Evolutionary conservation across 1,140 invertebrate genomes (phyloP).

Genomic region (Dinoponera quadriceps): DNA sequence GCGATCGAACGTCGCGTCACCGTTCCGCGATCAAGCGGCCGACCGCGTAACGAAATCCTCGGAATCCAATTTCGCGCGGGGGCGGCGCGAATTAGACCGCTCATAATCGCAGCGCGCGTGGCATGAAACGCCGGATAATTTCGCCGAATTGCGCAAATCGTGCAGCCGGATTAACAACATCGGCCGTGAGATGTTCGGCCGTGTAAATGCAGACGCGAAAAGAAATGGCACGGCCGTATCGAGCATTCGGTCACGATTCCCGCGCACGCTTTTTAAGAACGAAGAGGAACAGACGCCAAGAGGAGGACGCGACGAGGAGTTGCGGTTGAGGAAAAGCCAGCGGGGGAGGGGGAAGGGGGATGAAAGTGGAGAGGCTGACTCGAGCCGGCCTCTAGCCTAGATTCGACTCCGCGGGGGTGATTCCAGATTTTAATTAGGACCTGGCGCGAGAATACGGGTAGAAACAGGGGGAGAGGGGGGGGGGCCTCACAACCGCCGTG

Average conservation of each 20-base stretch:
- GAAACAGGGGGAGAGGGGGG: not conserved
- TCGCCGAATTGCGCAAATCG: too few species aligned
- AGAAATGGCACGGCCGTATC: not conserved
- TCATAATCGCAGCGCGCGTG: slow-evolving; percentile 9
- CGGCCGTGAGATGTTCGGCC: not conserved
- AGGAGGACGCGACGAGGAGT: slow-evolving; percentile 32
- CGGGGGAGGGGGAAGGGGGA: slow-evolving; percentile 26
- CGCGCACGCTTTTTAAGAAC: slow-evolving; percentile 76
- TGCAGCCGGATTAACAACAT: too few species aligned
- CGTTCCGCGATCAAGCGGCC: not conserved
- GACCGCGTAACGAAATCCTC: not conserved
- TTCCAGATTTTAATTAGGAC: slow-evolving; percentile 79
- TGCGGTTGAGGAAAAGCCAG: slow-evolving; percentile 54
- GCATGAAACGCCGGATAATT: not conserved
- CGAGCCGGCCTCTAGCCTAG: slow-evolving; percentile 77
- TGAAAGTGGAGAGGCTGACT: slow-evolving; percentile 68
- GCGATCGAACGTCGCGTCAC: not conserved
- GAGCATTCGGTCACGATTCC: slow-evolving; percentile 82
- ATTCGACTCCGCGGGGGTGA: slow-evolving; percentile 77
- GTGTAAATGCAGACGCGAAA: not conserved
- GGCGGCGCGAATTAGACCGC: not conserved
- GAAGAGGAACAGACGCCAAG: slow-evolving; percentile 42
- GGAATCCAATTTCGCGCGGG: slow-evolving; percentile 8
- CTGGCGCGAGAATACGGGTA: slow-evolving; percentile 34
- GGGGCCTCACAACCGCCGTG: slow-evolving; percentile 8